phyloP scores from a whole-genome alignment of 2,113 vertebrate genomes.

The Eonycteris spelaea region DNA sequence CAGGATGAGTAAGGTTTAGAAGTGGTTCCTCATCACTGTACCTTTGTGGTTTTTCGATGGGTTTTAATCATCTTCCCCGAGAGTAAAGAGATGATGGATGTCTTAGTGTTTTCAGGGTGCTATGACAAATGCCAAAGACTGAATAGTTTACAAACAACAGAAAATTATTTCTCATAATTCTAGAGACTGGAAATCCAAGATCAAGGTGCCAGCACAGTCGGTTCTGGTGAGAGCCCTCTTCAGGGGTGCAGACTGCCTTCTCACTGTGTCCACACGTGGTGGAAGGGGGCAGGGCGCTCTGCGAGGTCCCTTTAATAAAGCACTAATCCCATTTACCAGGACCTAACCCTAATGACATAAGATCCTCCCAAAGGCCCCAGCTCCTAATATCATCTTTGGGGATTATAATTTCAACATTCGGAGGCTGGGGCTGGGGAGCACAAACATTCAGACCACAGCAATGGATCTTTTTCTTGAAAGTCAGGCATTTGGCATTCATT shows the following conservation, averaged over 20 bases:
- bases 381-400: background rate
- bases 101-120: background rate
- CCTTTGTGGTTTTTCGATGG: background rate
- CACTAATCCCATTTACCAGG: background rate
- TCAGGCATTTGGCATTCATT: background rate
- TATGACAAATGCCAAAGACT: background rate
- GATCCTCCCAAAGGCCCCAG: background rate
- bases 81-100: background rate
- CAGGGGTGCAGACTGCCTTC: background rate
- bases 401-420: background rate
- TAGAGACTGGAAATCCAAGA: background rate
- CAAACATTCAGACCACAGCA: background rate
- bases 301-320: background rate
- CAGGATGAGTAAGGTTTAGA: background rate
- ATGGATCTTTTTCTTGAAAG: background rate
- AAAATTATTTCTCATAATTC: background rate
- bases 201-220: background rate
- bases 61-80: background rate
- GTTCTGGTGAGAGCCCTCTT: background rate
- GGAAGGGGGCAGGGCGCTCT: background rate
- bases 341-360: background rate
- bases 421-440: background rate
- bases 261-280: too few relatives aligned
- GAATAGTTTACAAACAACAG: background rate
- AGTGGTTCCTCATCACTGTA: fast-evolving